Base-by-base conservation (phyloP, 2,888 invertebrate species). In the Drosophila rubida region DNA sequence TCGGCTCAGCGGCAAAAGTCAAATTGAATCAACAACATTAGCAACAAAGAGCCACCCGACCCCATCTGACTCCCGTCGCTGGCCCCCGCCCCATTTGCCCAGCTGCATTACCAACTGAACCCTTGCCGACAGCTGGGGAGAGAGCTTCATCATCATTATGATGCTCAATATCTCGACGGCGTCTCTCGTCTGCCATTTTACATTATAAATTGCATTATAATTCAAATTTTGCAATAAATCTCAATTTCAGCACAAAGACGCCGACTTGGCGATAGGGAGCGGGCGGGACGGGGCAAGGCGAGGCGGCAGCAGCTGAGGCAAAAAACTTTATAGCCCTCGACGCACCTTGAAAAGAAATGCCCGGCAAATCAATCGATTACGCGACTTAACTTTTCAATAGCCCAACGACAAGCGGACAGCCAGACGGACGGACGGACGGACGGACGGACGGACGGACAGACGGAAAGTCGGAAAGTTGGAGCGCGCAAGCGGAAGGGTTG, bases 161-260 rank as follows among this genome's bases (percentile, higher is more conserved):
- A 64, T 65, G 74, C 83, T 83, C 80, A 80, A 81, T 81, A 83
- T 83, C 77, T 80, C 62, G 42, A 62, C 39, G 57, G 57, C 67
- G 54, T 71, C 68, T 41, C 66, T 66, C 55, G 63, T 59, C 74
- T 77, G 81, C 75, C 85, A 80, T 85, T 84, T 80, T 83, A 70
- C 86, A 80, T 85, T 86, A 86, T 84, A 86, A 86, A 85, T 86
- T 85, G 85, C 86, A 84, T 85, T 85, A 86, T 86, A 86, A 85
- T 86, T 86, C 85, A 88, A 87, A 87, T 88, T 87, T 83, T 82
- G 87, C 87, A 87, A 87, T 87, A 87, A 87, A 87, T 87, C 87
- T 87, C 87, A 87, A 87, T 87, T 87, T 88, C 80, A 85, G 78
- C 80, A 87, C 86, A 85, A 83, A 82, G 71, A 54, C 63, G 63